A percentile compares a stretch with the other conserved stretches of the same genome.
These are phyloP conservation scores for Trichacis sp. DNA, from an alignment of 2,888 invertebrate genomes.

Conservation along the genomic window DNA sequence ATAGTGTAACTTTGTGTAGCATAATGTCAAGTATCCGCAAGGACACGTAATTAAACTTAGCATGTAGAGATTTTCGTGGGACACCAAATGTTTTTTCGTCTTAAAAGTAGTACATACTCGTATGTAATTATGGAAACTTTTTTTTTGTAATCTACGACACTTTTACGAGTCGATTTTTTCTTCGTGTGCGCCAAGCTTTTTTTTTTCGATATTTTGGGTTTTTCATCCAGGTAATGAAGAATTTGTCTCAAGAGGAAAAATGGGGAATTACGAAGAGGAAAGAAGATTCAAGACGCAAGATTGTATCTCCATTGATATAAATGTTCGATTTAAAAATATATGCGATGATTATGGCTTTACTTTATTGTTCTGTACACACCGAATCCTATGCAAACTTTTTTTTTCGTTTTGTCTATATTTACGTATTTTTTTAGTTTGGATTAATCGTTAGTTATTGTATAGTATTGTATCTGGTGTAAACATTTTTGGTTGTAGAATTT, in stretches of 20 bases:
- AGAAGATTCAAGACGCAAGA: constrained; percentile 53
- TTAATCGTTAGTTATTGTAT: too few relatives aligned
- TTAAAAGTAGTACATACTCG: not conserved
- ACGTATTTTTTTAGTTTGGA: not conserved
- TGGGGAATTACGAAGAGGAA: not conserved
- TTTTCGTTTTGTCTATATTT: not conserved
- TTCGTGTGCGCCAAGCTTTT: not conserved
- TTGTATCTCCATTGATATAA: constrained; percentile 63
- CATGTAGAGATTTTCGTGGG: not conserved
- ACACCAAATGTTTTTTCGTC: not conserved
- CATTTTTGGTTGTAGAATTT: not conserved
- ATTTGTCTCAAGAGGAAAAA: not conserved
- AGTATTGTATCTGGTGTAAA: not conserved
- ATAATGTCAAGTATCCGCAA: not conserved
- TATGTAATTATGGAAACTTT: not conserved
- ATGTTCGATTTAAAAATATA: constrained; percentile 63
- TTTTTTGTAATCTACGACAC: not conserved
- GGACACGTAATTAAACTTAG: not conserved
- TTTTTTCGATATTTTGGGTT: too few relatives aligned
- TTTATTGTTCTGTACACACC: constrained; percentile 65
- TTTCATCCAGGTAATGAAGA: too few relatives aligned
- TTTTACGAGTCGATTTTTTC: not conserved
- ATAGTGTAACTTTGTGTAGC: constrained; percentile 3
- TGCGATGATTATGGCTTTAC: constrained; percentile 58
- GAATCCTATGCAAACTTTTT: constrained; percentile 49